These are phyloP conservation scores for Sceloporus undulatus DNA, from an alignment of 2,113 vertebrate species.

Conservation along the genomic window DNA sequence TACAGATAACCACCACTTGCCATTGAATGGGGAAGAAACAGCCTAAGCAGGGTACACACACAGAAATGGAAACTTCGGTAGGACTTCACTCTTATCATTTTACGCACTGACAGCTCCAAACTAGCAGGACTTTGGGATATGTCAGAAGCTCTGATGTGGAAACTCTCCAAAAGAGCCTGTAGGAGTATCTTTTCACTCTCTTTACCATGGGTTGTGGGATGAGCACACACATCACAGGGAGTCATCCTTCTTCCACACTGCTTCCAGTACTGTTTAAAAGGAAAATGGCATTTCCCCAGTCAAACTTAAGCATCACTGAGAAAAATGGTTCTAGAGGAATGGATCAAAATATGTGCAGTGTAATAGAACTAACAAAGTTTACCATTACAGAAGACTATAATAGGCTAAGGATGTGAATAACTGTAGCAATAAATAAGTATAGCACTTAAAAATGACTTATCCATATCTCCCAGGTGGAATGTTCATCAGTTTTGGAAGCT, in stretches of 20 bases:
- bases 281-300: neutral
- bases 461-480: neutral
- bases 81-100: no score
- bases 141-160: neutral
- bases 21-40: no score
- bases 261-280: neutral
- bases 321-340: neutral
- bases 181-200: neutral
- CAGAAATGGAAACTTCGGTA: no score
- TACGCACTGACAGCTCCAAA: neutral
- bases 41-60: no score
- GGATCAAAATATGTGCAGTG: slow-evolving; percentile 11
- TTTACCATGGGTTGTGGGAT: neutral
- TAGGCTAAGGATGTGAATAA: neutral
- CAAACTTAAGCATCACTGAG: neutral
- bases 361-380: neutral
- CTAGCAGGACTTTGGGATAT: neutral
- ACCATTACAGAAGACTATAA: neutral
- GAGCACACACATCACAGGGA: neutral
- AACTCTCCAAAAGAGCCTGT: neutral
- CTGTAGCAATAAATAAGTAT: neutral
- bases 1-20: no score
- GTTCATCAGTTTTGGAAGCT: slow-evolving; percentile 14
- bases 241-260: neutral
- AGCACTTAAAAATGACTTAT: neutral